Evolutionary conservation across 23 tunicate species (phyloP).

Genomic region (Oikopleura vanhoeffeni): DNA sequence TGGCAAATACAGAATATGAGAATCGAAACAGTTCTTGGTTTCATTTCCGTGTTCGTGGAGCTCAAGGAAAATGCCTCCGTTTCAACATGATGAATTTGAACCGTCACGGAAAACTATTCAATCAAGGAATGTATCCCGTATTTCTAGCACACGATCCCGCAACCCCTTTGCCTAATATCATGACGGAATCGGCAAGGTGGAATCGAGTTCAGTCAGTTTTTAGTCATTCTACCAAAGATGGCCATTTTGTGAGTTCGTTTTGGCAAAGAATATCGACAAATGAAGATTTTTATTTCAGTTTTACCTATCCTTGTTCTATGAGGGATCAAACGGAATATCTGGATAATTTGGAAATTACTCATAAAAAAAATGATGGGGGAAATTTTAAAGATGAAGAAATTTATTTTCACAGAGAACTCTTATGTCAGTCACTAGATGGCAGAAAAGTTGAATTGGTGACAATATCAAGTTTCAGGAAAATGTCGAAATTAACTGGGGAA

Average conservation of each 20-base stretch:
- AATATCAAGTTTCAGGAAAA: slow-evolving; percentile 40
- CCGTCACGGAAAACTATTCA: slow-evolving; percentile 58
- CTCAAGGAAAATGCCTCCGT: not conserved
- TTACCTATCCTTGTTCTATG: not conserved
- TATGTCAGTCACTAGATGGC: slow-evolving; percentile 35
- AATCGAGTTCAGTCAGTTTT: not conserved
- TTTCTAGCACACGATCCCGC: not conserved
- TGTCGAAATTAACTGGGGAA: no score
- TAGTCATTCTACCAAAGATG: not conserved
- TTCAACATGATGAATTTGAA: slow-evolving; percentile 11
- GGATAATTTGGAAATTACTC: slow-evolving; percentile 27
- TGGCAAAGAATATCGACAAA: not conserved
- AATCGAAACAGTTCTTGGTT: slow-evolving; percentile 95
- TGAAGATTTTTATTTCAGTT: slow-evolving; percentile 12
- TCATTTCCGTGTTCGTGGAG: slow-evolving; percentile 66
- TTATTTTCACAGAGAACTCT: slow-evolving; percentile 64
- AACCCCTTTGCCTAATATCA: not conserved
- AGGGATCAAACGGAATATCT: slow-evolving; percentile 8
- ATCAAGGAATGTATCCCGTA: slow-evolving; percentile 85
- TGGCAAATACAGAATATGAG: slow-evolving; percentile 57
- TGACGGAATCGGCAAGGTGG: not conserved
- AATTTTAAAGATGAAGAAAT: slow-evolving; percentile 29
- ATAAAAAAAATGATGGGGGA: slow-evolving; percentile 28
- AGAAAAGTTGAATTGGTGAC: slow-evolving; percentile 62
- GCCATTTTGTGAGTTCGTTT: not conserved